Percentiles rank a stretch among this genome's conserved stretches.
phyloP scores from a whole-genome alignment of 2,113 vertebrate genomes.

The Daboia siamensis region DNA sequence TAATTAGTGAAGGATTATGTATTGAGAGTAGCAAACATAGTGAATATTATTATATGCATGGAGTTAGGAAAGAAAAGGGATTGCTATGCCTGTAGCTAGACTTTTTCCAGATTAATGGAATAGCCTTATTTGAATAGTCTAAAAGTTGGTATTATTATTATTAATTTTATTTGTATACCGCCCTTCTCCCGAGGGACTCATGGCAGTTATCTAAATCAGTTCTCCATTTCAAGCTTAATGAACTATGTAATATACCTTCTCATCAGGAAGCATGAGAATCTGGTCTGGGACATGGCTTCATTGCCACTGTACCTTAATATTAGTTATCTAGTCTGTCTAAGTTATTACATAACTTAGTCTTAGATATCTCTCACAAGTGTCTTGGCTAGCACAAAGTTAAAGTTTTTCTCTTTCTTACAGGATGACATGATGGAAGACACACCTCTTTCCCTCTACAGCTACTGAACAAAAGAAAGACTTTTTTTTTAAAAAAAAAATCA shows the following conservation, averaged over 20 bases:
- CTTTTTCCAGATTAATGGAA: neutral
- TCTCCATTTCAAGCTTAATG: neutral
- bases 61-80: neutral
- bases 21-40: neutral
- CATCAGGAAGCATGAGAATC: neutral
- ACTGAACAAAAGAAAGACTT: conserved; percentile 67
- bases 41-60: neutral
- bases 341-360: neutral
- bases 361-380: conserved; percentile 41
- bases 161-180: too few relatives aligned
- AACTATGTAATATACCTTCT: neutral
- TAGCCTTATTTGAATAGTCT: neutral
- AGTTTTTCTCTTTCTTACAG: conserved; percentile 62
- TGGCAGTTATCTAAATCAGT: too few relatives aligned
- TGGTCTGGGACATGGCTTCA: neutral
- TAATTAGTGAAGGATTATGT: neutral
- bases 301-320: neutral
- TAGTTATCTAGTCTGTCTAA: neutral
- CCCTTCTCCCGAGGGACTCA: too few relatives aligned
- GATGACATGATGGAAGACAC: conserved; percentile 94
- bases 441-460: conserved; percentile 89
- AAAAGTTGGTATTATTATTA: neutral
- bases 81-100: neutral
- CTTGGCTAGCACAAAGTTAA: conserved; percentile 50
- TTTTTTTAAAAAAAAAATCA: neutral